Base-by-base conservation (phyloP, 1,140 invertebrate species). In the Chrysopa pallens region DNA sequence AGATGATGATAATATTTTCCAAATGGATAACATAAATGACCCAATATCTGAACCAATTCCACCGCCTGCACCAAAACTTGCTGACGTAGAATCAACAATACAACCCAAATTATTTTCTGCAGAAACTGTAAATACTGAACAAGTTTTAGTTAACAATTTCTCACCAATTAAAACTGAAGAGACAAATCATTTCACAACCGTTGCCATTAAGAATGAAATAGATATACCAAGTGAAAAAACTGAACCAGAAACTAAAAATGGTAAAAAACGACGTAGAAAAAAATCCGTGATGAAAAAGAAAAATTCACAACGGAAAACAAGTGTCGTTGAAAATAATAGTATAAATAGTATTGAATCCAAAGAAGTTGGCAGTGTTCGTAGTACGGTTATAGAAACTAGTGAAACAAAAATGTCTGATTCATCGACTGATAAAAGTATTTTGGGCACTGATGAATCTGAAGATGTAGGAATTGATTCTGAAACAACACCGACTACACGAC, bases 241-340 rank as follows among this genome's bases (percentile, higher is more conserved):
- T 45, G 52, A 57, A 55, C 50, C 56, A 42, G 62, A 62, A 42
- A 56, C 53, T 6, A 67, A 74, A 35, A 83, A 50, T 42, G 47
- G 48, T 17, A 61, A 84, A 50, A 76, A 82, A 50, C 84, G 79
- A 53, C 71, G 81, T 8, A 77, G 78, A 52, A 80, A 80, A 62
- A 84, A 78, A 66, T 74, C 75, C n/a, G 67, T 74, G 40, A 76
- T 80, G 58, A 83, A 81, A 58, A 83, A 82, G 55, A 79, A 80
- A 58, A 78, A 80, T 48, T 69, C 75, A 7, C 71, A 76, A 49
- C 70, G 79, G 38, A 83, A 82, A 51, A 64, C 59, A 42, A 60
- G 56, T 11, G 31, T 9, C 8, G 6, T 33, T 9, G 31, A 33
- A 33, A 9, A 33, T 9, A 33, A 33, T 12, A 23, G 2, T 23